phyloP scores from a whole-genome alignment of 1,140 invertebrate genomes.

The Laodelphax striatellus region DNA sequence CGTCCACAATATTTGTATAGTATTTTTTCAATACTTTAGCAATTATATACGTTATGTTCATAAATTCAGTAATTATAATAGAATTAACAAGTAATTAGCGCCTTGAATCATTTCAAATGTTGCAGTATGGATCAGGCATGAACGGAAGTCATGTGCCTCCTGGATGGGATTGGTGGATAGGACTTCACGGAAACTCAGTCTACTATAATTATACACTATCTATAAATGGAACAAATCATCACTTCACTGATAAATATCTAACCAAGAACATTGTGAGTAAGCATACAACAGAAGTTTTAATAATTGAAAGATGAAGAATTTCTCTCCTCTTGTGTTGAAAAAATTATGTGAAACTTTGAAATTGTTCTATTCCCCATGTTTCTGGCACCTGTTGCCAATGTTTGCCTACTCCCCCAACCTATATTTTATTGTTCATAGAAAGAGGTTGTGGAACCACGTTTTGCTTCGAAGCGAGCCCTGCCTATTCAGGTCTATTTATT shows the following conservation, averaged over 20 bases:
- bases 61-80: no score
- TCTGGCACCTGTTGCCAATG: not conserved
- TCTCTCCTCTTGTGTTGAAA: not conserved
- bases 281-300: no score
- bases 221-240: conserved; percentile 55
- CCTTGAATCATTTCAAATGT: conserved; percentile 12
- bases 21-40: no score
- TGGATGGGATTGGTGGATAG: conserved; percentile 74
- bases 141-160: conserved; percentile 56
- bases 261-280: conserved; percentile 72
- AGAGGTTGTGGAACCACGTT: no score
- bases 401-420: not conserved
- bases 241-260: conserved; percentile 58
- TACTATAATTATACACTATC: conserved; percentile 86
- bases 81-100: no score
- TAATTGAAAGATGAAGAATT: no score
- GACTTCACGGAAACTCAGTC: conserved; percentile 68
- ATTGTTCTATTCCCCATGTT: not conserved
- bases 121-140: conserved; percentile 47
- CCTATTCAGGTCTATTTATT: no score
- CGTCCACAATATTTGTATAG: no score
- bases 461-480: no score
- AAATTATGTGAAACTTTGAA: conserved; percentile 6
- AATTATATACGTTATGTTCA: no score
- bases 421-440: no score